These are phyloP conservation scores for Andrena fulva DNA, from an alignment of 2,888 invertebrate species.

Conservation along the genomic window DNA sequence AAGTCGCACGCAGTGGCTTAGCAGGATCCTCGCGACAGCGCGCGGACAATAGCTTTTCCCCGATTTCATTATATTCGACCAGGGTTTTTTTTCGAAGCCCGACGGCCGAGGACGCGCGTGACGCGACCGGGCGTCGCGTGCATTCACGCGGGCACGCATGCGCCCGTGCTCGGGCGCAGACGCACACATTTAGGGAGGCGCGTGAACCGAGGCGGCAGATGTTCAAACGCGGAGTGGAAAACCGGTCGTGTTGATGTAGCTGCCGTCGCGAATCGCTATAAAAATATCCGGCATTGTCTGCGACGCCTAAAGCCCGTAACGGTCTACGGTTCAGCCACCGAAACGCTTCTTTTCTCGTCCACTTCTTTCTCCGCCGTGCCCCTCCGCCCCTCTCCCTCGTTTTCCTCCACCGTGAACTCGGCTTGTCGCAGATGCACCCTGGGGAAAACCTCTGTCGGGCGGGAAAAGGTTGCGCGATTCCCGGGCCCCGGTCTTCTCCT, in stretches of 20 bases:
- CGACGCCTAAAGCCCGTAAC: conserved; percentile 76
- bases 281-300: conserved; percentile 84
- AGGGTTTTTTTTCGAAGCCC: background rate
- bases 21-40: background rate
- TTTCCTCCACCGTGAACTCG: background rate
- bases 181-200: background rate
- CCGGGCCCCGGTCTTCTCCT: background rate
- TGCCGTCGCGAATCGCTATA: conserved; percentile 84
- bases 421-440: conserved; percentile 38
- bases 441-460: conserved; percentile 7
- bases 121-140: conserved; percentile 6
- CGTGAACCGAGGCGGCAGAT: conserved; percentile 81
- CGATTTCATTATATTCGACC: conserved; percentile 26
- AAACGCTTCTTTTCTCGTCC: conserved; percentile 60
- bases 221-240: conserved; percentile 81
- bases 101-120: conserved; percentile 24
- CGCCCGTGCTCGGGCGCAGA: background rate
- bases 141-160: conserved; percentile 1
- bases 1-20: background rate
- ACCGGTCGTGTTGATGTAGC: conserved; percentile 85
- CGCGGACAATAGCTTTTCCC: conserved; percentile 22
- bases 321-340: conserved; percentile 70
- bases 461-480: conserved; percentile 8
- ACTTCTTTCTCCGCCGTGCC: background rate
- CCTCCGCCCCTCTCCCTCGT: background rate